Evolutionary conservation across 1,140 invertebrate genomes (phyloP).

Genomic region (Neelides sp.): DNA sequence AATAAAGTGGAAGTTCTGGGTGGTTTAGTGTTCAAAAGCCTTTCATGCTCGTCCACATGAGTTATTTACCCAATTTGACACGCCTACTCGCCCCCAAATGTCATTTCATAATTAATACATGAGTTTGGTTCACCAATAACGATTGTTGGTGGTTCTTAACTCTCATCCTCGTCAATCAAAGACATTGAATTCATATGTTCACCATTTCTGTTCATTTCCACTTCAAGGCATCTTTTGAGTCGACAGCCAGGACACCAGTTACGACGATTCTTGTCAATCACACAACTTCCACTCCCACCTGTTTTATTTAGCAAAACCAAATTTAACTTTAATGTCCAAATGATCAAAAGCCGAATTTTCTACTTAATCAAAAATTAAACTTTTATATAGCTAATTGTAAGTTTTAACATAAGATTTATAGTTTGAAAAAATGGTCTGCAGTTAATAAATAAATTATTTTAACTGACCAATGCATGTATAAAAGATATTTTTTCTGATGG

Average conservation of each 20-base stretch:
- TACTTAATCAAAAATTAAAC: neutral
- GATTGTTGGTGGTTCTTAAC: neutral
- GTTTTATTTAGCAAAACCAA: constrained; percentile 6
- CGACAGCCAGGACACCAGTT: constrained; percentile 82
- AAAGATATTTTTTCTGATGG: constrained; percentile 24
- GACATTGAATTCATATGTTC: constrained; percentile 31
- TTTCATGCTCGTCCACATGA: no score
- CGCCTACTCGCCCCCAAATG: no score
- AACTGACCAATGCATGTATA: constrained; percentile 29
- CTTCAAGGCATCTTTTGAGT: constrained; percentile 60
- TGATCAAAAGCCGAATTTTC: neutral
- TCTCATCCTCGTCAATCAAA: neutral
- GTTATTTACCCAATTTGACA: no score
- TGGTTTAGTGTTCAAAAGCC: no score
- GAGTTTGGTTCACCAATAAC: constrained; percentile 8
- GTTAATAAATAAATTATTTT: neutral
- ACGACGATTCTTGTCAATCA: constrained; percentile 64
- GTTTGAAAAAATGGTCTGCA: neutral
- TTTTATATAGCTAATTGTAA: neutral
- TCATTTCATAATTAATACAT: neutral
- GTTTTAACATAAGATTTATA: neutral
- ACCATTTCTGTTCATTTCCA: constrained; percentile 67
- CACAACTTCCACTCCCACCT: constrained; percentile 61
- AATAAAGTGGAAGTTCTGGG: no score
- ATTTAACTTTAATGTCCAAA: neutral